Percentiles rank a stretch among this genome's conserved stretches.
phyloP scores from a whole-genome alignment of 2,888 invertebrate species.

The Nephrotoma appendiculata region DNA sequence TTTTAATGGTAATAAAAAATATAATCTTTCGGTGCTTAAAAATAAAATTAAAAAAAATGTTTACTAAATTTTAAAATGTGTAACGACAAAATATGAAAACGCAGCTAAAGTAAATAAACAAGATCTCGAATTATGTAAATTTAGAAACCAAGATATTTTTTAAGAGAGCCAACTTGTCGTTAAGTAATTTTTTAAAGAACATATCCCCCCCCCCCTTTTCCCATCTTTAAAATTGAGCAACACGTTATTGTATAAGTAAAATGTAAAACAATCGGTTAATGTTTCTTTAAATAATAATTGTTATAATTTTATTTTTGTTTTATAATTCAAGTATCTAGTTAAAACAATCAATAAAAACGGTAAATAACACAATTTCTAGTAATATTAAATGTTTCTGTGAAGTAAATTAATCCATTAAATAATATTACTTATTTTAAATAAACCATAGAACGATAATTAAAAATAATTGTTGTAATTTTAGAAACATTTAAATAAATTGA shows the following conservation, averaged over 20 bases:
- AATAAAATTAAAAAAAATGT: not conserved
- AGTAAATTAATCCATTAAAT: not conserved
- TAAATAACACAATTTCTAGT: not conserved
- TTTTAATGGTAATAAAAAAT: not conserved
- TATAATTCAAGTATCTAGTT: not conserved
- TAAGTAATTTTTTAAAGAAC: not conserved
- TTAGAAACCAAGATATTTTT: not conserved
- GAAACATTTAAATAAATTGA: not conserved
- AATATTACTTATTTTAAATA: not conserved
- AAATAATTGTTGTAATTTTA: not conserved
- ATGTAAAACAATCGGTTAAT: not conserved
- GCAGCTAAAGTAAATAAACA: not conserved
- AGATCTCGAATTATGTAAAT: not conserved
- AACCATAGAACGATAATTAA: not conserved
- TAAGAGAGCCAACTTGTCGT: not conserved
- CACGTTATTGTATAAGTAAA: not conserved
- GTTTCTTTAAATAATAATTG: not conserved
- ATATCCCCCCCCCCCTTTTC: not conserved
- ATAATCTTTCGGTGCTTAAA: not conserved
- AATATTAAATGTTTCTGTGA: not conserved
- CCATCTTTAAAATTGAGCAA: not conserved
- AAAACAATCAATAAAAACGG: not conserved
- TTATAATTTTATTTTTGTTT: not conserved
- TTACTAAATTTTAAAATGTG: not conserved
- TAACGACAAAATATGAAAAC: not conserved